Percentiles rank a stretch among this genome's conserved stretches.
phyloP scores from a whole-genome alignment of 2,797 vertebrate species.

The Dendrocincla fuliginosa region DNA sequence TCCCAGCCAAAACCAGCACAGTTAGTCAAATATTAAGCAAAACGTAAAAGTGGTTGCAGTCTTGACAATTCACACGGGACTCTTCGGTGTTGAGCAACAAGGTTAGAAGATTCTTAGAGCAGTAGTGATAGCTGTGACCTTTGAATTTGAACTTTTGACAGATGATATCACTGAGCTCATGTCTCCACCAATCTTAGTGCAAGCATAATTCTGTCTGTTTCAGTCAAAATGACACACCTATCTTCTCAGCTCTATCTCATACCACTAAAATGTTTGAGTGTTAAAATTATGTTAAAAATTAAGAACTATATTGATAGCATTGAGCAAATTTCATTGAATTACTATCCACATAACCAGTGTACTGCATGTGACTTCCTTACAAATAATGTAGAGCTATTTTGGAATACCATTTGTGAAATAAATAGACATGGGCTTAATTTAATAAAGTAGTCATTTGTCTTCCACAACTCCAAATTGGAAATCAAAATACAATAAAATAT shows the following conservation, averaged over 20 bases:
- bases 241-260: background rate
- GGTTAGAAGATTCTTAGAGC: background rate
- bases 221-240: background rate
- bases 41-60: background rate
- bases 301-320: background rate
- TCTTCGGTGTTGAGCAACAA: background rate
- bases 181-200: background rate
- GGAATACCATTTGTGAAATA: slow-evolving; percentile 12
- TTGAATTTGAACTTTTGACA: background rate
- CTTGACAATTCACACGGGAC: background rate
- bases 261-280: background rate
- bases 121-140: background rate
- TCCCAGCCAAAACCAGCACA: background rate
- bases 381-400: background rate
- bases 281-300: background rate
- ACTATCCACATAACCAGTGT: background rate
- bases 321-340: background rate
- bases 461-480: slow-evolving; percentile 19
- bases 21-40: background rate
- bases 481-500: slow-evolving; percentile 51
- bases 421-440: slow-evolving; percentile 31
- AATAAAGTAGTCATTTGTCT: slow-evolving; percentile 46
- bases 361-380: background rate
- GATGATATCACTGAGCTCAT: background rate
- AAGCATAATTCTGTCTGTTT: background rate